These are phyloP conservation scores for Dorcus parallelipipedus DNA, from an alignment of 2,888 invertebrate species.

Conservation along the genomic window DNA sequence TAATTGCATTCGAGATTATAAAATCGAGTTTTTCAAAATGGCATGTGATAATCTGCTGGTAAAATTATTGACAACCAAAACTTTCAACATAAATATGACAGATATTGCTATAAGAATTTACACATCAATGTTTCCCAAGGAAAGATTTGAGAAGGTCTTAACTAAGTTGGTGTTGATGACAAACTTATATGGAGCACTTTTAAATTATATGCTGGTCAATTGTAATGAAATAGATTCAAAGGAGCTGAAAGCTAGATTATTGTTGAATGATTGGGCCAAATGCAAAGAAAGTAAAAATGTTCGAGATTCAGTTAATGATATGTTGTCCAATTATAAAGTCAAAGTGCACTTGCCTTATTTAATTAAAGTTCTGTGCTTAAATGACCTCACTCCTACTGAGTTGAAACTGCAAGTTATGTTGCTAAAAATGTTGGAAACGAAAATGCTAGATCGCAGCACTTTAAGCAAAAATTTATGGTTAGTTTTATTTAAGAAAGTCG, in stretches of 20 bases:
- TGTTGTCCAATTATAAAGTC: slow-evolving; percentile 43
- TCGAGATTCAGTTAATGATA: slow-evolving; percentile 32
- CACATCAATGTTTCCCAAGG: slow-evolving; percentile 42
- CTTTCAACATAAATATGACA: slow-evolving; percentile 38
- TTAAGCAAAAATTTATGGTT: slow-evolving; percentile 45
- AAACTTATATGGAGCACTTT: slow-evolving; percentile 35
- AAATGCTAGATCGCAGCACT: slow-evolving; percentile 41
- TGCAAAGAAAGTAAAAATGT: background rate
- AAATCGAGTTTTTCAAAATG: slow-evolving; percentile 39
- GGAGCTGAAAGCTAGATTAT: slow-evolving; percentile 11
- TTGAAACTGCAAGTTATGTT: slow-evolving; percentile 34
- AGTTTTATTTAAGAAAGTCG: slow-evolving; percentile 38
- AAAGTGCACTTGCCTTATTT: slow-evolving; percentile 38
- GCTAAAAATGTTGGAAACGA: slow-evolving; percentile 35
- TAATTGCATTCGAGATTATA: slow-evolving; percentile 32
- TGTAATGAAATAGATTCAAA: slow-evolving; percentile 19
- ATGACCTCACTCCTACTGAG: slow-evolving; percentile 21
- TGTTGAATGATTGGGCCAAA: slow-evolving; percentile 12
- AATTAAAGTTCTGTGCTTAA: slow-evolving; percentile 35
- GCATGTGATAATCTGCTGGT: slow-evolving; percentile 51
- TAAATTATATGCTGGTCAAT: slow-evolving; percentile 19
- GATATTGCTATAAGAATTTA: slow-evolving; percentile 51
- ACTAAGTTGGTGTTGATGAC: slow-evolving; percentile 35
- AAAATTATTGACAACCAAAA: slow-evolving; percentile 44
- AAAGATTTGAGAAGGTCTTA: slow-evolving; percentile 47